Conservation (phyloP, 2,797 vertebrate species). For the Brotula barbata region DNA sequence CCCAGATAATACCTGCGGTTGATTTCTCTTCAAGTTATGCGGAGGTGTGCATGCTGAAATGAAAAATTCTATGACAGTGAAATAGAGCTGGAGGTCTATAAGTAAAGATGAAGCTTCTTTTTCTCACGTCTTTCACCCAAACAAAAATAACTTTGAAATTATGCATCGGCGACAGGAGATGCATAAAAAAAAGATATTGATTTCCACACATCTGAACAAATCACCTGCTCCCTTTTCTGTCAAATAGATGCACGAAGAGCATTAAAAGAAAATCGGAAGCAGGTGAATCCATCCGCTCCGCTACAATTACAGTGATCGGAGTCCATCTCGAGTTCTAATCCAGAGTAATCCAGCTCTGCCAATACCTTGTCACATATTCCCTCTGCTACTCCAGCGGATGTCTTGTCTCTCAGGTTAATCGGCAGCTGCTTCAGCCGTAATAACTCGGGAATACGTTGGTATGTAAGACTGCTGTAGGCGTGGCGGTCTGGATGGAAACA, state of each 20-base stretch:
- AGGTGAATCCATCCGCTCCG: conserved; percentile 44
- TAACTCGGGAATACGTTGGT: no score
- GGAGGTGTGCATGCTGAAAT: conserved; percentile 24
- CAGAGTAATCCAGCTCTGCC: conserved; percentile 5
- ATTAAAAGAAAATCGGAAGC: conserved; percentile 28
- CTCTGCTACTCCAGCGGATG: conserved; percentile 9
- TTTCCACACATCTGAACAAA: conserved; percentile 30
- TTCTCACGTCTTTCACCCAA: not conserved
- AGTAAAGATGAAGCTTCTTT: not conserved
- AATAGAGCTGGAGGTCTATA: conserved; percentile 6
- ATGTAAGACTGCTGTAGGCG: no score
- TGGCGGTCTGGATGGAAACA: conserved; percentile 6
- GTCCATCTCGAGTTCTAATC: conserved; percentile 32
- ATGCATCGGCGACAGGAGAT: conserved; percentile 18
- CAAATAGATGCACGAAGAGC: conserved; percentile 30
- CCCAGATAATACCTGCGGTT: conserved; percentile 23
- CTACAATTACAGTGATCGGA: conserved; percentile 53
- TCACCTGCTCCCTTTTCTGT: conserved; percentile 18
- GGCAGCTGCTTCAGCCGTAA: no score
- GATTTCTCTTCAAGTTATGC: conserved; percentile 40
- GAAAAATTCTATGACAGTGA: conserved; percentile 31
- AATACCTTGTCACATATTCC: conserved; percentile 21
- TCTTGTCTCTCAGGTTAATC: no score
- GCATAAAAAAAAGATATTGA: conserved; percentile 31
- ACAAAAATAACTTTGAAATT: conserved; percentile 32